phyloP scores from a whole-genome alignment of 2,113 vertebrate genomes.

The Oncorhynchus keta region DNA sequence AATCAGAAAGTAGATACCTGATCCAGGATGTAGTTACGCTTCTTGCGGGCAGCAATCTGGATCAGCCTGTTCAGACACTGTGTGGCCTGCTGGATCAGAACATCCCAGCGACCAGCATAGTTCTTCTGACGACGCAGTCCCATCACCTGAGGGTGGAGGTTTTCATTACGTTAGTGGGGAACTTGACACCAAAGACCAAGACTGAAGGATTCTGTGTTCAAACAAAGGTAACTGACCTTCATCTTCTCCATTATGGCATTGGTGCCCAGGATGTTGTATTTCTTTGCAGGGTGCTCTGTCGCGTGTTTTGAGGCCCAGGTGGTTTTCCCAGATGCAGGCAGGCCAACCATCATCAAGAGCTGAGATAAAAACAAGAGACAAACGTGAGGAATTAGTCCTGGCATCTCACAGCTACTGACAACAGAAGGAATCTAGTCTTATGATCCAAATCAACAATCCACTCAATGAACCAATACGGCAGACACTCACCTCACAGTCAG shows the following conservation, averaged over 20 bases:
- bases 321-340: constrained; percentile 89
- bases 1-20: constrained; percentile 74
- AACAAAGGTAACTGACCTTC: constrained; percentile 74
- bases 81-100: constrained; percentile 90
- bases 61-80: constrained; percentile 91
- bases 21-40: constrained; percentile 91
- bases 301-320: constrained; percentile 88
- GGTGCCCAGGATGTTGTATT: constrained; percentile 91
- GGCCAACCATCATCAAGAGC: constrained; percentile 93
- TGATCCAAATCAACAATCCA: too few species aligned
- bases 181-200: neutral
- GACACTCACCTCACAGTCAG: constrained; percentile 84
- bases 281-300: constrained; percentile 82
- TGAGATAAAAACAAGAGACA: constrained; percentile 36
- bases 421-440: neutral
- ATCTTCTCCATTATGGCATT: constrained; percentile 96
- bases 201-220: neutral
- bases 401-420: neutral
- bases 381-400: neutral
- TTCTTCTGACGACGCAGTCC: constrained; percentile 87
- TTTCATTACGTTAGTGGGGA: neutral
- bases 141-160: constrained; percentile 79
- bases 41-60: constrained; percentile 89
- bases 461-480: too few species aligned
- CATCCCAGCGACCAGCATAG: constrained; percentile 88